Conservation (phyloP, 1,140 invertebrate genomes). For the Kradibia gibbosae region DNA sequence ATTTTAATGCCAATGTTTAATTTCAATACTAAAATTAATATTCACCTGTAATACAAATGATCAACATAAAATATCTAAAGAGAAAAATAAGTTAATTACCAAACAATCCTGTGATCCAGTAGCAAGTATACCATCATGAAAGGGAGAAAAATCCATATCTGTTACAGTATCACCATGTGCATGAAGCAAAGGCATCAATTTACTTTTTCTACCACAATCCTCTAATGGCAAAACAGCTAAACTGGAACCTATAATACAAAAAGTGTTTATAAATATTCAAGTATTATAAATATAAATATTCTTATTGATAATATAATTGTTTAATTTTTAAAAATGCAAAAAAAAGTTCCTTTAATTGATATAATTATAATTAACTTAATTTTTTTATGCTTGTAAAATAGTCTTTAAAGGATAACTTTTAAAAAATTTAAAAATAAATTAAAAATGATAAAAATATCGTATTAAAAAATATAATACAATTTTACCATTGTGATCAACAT, state of each 20-base stretch:
- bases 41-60: not conserved
- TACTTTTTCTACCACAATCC: constrained; percentile 88
- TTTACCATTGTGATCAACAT: constrained; percentile 85
- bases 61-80: not conserved
- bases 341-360: too few relatives aligned
- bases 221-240: constrained; percentile 88
- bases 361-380: too few relatives aligned
- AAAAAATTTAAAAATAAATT: not conserved
- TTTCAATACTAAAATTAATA: not conserved
- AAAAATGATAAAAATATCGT: not conserved
- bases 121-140: constrained; percentile 91
- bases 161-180: constrained; percentile 91
- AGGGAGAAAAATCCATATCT: constrained; percentile 96
- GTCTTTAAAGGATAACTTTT: too few relatives aligned
- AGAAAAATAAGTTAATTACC: constrained; percentile 67
- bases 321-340: not conserved
- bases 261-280: too few relatives aligned
- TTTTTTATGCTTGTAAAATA: too few relatives aligned
- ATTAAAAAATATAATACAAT: not conserved
- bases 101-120: constrained; percentile 93
- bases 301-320: too few relatives aligned
- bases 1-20: not conserved
- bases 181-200: constrained; percentile 87
- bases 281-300: too few relatives aligned
- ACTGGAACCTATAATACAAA: constrained; percentile 80